phyloP scores from a whole-genome alignment of 2,113 vertebrate genomes.

The Cacatua alba region DNA sequence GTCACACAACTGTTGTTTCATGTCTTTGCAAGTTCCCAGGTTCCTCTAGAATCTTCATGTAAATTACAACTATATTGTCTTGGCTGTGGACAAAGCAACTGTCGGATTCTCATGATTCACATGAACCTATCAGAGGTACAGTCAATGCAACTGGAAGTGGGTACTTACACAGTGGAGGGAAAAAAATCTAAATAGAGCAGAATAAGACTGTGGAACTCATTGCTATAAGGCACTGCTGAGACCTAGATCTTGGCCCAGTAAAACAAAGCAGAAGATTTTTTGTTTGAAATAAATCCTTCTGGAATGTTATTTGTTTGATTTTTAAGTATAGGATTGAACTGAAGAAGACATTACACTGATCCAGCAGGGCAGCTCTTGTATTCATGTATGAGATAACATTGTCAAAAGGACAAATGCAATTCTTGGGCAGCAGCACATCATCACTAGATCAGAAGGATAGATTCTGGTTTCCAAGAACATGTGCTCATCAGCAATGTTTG shows the following conservation, averaged over 20 bases:
- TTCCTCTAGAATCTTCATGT: not conserved
- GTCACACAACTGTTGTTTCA: not conserved
- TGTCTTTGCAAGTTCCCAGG: not conserved
- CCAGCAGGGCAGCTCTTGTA: not conserved
- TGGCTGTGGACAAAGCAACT: not conserved
- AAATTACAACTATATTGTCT: not conserved
- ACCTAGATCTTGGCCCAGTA: not conserved
- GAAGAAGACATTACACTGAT: not conserved
- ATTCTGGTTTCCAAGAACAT: not conserved
- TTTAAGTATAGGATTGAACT: not conserved
- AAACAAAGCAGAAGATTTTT: not conserved
- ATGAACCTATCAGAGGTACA: not conserved
- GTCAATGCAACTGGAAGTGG: not conserved
- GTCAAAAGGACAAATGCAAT: not conserved
- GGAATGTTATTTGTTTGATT: not conserved
- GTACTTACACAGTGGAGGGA: fast-evolving
- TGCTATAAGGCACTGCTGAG: not conserved
- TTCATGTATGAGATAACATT: not conserved
- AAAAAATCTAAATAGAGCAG: not conserved
- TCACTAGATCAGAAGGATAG: not conserved
- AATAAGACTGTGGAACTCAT: not conserved
- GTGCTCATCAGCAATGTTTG: not conserved
- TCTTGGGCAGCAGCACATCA: not conserved
- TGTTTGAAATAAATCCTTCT: not conserved
- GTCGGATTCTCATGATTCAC: not conserved